Percentiles rank a stretch among this genome's conserved stretches.
Conservation (phyloP, 2,797 vertebrate genomes). For the Enteromius viviparus region DNA sequence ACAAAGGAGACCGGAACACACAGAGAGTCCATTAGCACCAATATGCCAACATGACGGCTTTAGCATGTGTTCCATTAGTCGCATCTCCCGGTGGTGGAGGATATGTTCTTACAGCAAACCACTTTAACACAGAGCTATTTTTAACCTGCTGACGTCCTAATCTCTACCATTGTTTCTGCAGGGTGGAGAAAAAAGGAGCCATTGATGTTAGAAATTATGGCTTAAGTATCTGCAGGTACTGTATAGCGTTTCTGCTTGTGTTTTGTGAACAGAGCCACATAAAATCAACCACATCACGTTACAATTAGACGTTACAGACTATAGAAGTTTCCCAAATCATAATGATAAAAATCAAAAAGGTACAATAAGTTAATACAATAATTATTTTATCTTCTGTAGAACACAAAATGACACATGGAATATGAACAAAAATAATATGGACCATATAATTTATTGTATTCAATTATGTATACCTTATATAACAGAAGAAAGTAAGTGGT, state of each 20-base stretch:
- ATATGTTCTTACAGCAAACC: slow-evolving; percentile 49
- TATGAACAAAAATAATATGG: neutral
- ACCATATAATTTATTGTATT: neutral
- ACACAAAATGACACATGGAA: neutral
- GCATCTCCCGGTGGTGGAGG: slow-evolving; percentile 34
- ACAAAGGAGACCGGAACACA: slow-evolving; percentile 30
- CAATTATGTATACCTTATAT: neutral
- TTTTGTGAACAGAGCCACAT: neutral
- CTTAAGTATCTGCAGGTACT: neutral
- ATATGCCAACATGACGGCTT: slow-evolving; percentile 42
- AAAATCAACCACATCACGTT: neutral
- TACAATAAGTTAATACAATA: neutral
- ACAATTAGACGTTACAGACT: neutral
- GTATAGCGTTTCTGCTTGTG: neutral
- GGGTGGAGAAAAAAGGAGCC: slow-evolving; percentile 22
- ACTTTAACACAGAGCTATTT: slow-evolving; percentile 50
- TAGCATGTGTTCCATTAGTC: slow-evolving; percentile 41
- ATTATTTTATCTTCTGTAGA: neutral
- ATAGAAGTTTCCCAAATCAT: neutral
- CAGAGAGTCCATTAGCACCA: slow-evolving; percentile 32
- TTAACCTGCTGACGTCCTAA: slow-evolving; percentile 51
- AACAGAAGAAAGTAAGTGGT: neutral
- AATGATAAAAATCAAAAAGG: neutral
- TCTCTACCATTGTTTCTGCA: slow-evolving; percentile 47
- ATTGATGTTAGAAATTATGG: neutral